Evolutionary conservation across 2,113 vertebrate species (phyloP).

Genomic region (Ceyx cyanopectus): DNA sequence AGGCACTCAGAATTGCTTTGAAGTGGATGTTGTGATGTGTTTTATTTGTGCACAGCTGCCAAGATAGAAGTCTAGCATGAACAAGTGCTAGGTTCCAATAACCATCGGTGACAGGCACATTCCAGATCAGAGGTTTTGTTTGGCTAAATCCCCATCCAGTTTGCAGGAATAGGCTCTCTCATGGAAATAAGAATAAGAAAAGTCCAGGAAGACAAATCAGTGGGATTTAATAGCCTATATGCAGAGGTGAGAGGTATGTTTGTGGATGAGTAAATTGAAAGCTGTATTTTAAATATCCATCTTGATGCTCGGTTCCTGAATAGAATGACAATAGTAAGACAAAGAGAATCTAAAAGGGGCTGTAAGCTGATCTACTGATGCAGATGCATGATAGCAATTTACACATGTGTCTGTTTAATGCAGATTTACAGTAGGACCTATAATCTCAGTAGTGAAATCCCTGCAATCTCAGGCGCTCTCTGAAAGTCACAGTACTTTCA

Average conservation of each 20-base stretch:
- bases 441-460: constrained; percentile 22
- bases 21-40: neutral
- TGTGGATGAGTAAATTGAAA: constrained; percentile 38
- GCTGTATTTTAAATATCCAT: constrained; percentile 52
- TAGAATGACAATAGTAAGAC: constrained; percentile 57
- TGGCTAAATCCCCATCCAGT: neutral
- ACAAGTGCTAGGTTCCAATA: neutral
- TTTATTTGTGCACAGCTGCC: neutral
- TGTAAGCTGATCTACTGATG: constrained; percentile 57
- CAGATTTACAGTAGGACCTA: constrained; percentile 20
- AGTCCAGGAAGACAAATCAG: constrained; percentile 17
- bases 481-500: neutral
- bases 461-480: neutral
- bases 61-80: neutral
- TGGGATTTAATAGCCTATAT: neutral
- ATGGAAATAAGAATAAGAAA: constrained; percentile 8
- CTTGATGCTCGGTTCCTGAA: constrained; percentile 48
- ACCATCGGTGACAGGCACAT: neutral
- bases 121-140: neutral
- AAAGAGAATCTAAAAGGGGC: constrained; percentile 27
- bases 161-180: constrained; percentile 1
- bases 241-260: constrained; percentile 17
- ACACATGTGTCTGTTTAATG: neutral
- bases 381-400: constrained; percentile 47
- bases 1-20: neutral